A percentile compares a stretch with the other conserved stretches of the same genome.
phyloP scores from a whole-genome alignment of 1,140 invertebrate species.

The Bombus consobrinus region DNA sequence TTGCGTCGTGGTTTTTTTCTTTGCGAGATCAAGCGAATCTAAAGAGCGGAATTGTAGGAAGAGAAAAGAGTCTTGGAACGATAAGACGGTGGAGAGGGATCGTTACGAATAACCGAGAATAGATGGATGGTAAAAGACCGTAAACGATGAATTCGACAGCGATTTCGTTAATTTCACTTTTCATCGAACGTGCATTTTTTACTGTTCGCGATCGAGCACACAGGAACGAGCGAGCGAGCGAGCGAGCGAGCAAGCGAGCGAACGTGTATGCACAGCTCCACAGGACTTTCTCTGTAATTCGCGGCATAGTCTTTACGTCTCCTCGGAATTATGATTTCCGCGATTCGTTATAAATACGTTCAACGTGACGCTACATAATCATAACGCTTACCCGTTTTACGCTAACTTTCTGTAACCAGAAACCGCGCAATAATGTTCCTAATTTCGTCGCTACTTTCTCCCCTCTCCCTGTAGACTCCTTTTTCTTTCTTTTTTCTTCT shows the following conservation, averaged over 20 bases:
- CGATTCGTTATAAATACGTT: conserved; percentile 59
- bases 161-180: conserved; percentile 46
- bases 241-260: no score
- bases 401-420: conserved; percentile 40
- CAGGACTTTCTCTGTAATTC: conserved; percentile 61
- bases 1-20: neutral
- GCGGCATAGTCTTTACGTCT: conserved; percentile 42
- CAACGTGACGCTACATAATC: conserved; percentile 38
- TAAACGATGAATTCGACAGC: neutral
- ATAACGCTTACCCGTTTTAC: conserved; percentile 42
- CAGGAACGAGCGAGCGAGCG: neutral
- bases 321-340: conserved; percentile 61
- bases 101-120: neutral
- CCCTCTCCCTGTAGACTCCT: neutral
- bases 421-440: conserved; percentile 6
- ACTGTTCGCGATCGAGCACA: conserved; percentile 7
- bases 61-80: neutral
- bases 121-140: neutral
- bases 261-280: neutral
- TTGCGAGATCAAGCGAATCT: neutral
- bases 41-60: neutral
- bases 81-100: neutral
- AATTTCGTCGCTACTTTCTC: conserved; percentile 29
- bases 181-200: conserved; percentile 33
- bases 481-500: neutral